phyloP scores from a whole-genome alignment of 2,113 vertebrate genomes.

The Rallus limicola region DNA sequence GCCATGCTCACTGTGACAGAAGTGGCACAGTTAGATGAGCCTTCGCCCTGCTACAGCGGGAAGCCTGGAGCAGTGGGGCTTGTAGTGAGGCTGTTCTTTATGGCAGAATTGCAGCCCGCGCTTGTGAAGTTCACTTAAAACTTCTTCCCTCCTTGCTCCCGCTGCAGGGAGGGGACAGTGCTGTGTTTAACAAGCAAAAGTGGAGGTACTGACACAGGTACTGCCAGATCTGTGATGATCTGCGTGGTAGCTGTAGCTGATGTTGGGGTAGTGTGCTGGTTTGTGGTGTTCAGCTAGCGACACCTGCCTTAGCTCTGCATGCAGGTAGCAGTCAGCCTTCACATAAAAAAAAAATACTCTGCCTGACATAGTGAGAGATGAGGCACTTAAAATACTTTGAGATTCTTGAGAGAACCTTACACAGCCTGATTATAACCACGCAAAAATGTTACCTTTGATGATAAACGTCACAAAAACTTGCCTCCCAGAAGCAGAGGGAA shows the following conservation, averaged over 20 bases:
- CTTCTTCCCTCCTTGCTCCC: not conserved
- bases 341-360: not conserved
- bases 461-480: not conserved
- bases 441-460: not conserved
- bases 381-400: accelerated
- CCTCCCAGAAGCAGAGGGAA: not conserved
- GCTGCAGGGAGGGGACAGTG: not conserved
- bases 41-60: not conserved
- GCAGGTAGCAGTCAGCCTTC: not conserved
- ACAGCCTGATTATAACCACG: not conserved
- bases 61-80: not conserved
- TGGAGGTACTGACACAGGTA: not conserved
- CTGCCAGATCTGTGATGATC: not conserved
- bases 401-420: not conserved
- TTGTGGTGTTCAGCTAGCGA: not conserved
- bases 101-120: accelerated
- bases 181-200: not conserved
- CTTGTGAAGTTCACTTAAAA: not conserved
- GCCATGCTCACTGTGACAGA: not conserved
- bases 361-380: not conserved
- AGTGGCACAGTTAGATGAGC: not conserved
- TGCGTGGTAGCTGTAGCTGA: not conserved
- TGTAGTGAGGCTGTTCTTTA: not conserved
- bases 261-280: not conserved
- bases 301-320: not conserved